Percentiles rank a stretch among this genome's conserved stretches.
Conservation (phyloP, 1,140 invertebrate genomes). For the Sarcophaga bullata region DNA sequence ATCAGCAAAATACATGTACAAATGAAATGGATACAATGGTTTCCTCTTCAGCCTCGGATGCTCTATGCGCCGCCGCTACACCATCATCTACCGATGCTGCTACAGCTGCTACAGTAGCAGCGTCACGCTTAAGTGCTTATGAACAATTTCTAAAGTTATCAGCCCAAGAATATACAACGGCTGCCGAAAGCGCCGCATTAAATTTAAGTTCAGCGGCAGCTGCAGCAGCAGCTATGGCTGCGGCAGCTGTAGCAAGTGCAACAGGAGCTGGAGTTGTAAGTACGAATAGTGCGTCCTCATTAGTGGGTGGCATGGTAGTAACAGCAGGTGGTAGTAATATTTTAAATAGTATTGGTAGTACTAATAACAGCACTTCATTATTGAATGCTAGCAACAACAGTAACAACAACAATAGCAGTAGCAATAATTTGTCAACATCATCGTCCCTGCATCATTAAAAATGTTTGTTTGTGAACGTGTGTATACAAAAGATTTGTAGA, state of each 20-base stretch:
- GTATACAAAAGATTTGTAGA: neutral
- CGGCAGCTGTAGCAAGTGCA: conserved; percentile 44
- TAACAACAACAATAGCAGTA: neutral
- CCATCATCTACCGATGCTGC: conserved; percentile 4
- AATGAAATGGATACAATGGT: conserved; percentile 29
- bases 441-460: conserved; percentile 19
- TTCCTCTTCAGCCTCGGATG: conserved; percentile 26
- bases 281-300: neutral
- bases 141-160: conserved; percentile 60
- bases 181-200: conserved; percentile 49
- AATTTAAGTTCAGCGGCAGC: conserved; percentile 51
- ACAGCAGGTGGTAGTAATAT: conserved; percentile 25
- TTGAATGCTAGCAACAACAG: conserved; percentile 4
- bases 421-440: conserved; percentile 22
- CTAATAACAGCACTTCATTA: conserved; percentile 12
- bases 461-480: conserved; percentile 8
- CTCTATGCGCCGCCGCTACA: neutral
- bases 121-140: conserved; percentile 52
- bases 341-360: conserved; percentile 42
- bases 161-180: conserved; percentile 53
- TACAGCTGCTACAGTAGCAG: conserved; percentile 43
- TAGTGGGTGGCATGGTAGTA: conserved; percentile 25
- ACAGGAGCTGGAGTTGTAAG: conserved; percentile 38
- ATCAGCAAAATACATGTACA: neutral
- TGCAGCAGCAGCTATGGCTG: conserved; percentile 46